Evolutionary conservation across 2,113 vertebrate genomes (phyloP).

Genomic region (Eublepharis macularius): DNA sequence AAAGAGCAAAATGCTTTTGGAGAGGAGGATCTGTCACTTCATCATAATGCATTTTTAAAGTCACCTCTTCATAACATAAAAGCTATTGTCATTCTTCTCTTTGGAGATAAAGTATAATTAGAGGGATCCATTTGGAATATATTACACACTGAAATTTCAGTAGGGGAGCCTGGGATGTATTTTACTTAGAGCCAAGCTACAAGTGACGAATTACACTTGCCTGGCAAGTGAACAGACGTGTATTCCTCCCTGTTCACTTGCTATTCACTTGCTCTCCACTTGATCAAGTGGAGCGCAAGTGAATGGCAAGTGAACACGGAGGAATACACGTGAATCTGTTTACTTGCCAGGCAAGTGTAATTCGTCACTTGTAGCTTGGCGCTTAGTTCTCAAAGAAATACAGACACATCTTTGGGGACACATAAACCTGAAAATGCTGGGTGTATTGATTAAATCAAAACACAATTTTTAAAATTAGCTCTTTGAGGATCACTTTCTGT

Average conservation of each 20-base stretch:
- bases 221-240: too few species aligned
- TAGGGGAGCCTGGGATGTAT: neutral
- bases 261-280: too few species aligned
- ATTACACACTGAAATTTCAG: slow-evolving; percentile 2
- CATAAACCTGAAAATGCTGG: too few species aligned
- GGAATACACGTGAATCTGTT: too few species aligned
- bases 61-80: slow-evolving; percentile 19
- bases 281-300: too few species aligned
- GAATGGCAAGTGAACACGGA: too few species aligned
- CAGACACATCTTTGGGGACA: neutral
- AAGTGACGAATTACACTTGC: too few species aligned
- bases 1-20: slow-evolving; percentile 12
- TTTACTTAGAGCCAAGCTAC: too few species aligned
- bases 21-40: slow-evolving; percentile 13
- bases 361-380: too few species aligned
- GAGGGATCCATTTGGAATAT: slow-evolving; percentile 2
- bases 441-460: neutral
- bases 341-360: too few species aligned
- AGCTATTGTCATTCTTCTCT: neutral
- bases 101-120: neutral
- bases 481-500: neutral
- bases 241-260: too few species aligned
- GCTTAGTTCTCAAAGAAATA: neutral
- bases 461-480: neutral
- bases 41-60: slow-evolving; percentile 29